These are phyloP conservation scores for Platycnemis pennipes DNA, from an alignment of 2,888 invertebrate species.

Conservation along the genomic window DNA sequence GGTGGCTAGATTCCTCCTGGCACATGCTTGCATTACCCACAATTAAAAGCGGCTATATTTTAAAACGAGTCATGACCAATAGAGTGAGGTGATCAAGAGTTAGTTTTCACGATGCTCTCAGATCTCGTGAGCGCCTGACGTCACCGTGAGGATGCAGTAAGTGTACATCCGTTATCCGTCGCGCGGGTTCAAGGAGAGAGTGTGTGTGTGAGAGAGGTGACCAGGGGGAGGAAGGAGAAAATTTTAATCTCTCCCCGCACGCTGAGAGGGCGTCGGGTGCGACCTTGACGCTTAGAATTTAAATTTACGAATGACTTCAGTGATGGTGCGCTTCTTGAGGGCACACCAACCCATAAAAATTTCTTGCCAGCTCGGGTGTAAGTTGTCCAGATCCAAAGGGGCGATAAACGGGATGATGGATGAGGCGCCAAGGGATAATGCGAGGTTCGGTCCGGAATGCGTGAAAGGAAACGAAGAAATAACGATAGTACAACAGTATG, in stretches of 20 bases:
- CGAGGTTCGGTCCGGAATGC: background rate
- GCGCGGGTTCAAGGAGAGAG: constrained; percentile 4
- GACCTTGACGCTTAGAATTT: background rate
- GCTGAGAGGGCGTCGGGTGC: background rate
- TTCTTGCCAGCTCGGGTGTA: background rate
- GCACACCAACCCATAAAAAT: background rate
- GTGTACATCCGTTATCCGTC: constrained; percentile 13
- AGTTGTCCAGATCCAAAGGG: background rate
- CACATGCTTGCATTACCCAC: no score
- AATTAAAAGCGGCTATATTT: background rate
- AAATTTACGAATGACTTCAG: constrained; percentile 11
- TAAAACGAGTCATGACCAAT: background rate
- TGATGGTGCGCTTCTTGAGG: background rate
- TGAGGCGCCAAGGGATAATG: background rate
- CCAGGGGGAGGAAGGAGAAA: background rate
- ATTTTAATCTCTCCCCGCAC: background rate
- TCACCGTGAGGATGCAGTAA: constrained; percentile 16
- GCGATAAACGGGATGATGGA: background rate
- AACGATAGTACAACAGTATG: background rate
- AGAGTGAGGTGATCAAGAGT: background rate
- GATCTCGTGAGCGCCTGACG: background rate
- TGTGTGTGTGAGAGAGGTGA: background rate
- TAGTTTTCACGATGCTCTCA: background rate
- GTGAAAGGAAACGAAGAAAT: background rate
- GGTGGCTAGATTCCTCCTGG: background rate